Evolutionary conservation across 2,797 vertebrate species (phyloP), one percentile per base, ranked within the genome.

Genomic region (Lutjanus argentimaculatus): DNA sequence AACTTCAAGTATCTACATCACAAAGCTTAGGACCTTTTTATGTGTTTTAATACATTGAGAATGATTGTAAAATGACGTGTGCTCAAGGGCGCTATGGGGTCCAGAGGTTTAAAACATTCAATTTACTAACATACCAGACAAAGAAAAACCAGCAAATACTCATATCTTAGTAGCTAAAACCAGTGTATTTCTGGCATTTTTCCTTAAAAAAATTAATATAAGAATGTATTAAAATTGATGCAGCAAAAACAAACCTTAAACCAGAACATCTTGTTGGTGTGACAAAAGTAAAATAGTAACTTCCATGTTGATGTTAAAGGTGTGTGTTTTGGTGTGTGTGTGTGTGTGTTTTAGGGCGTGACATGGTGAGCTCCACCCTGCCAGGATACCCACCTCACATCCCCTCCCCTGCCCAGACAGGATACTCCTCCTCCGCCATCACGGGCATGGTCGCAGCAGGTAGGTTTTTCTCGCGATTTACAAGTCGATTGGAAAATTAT

Each of bases 341-440:
- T 77, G 21, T 89, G 62, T 90, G 69, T 82, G 68, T 85, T 80
- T 22, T 83, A 98, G 97, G 97, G 75, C 95, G 97, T 84, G 97
- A 98, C 83, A 96, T 97, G 96, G 96, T 97, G 82, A 97, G 96
- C 91, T 96, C 97, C 86, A 97, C 97, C 21, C 93, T 98, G 69
- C 97, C 97, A 0, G 97, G 97, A 25, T 98, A 98, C 89, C 97
- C 97, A n/a, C 97, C 97, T 57, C 97, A 98, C 94, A 97, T 98
- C 88, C 96, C 97, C 46, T 93, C 97, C 17, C 89, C 94, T 0
- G 95, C 96, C 52, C 97, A 98, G 94, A 92, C 96, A 8, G 95
- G 96, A 75, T 98, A 97, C 90, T 91, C 97, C n/a, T 96, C 97
- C 36, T 98, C 97, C 1, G 95, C 97, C 85, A 97, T 98, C 87